Evolutionary conservation across 1,140 invertebrate genomes (phyloP).

Genomic region (Tachypleus tridentatus): DNA sequence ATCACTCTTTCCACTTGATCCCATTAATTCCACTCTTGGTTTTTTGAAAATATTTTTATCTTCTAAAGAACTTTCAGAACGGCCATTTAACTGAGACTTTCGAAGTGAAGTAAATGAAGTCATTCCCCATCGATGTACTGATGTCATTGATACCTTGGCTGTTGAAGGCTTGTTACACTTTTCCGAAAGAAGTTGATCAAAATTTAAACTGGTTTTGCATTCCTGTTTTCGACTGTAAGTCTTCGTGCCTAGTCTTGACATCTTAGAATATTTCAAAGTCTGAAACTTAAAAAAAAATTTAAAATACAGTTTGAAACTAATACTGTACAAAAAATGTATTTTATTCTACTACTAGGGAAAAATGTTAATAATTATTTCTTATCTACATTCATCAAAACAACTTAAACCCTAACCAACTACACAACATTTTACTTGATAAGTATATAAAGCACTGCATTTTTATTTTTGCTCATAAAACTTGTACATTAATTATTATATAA

Average conservation of each 20-base stretch:
- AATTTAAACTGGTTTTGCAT: conserved; percentile 47
- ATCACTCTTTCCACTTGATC: too few species aligned
- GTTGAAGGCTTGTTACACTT: conserved; percentile 70
- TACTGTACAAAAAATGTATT: too few species aligned
- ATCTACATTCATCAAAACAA: too few species aligned
- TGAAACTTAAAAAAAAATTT: too few species aligned
- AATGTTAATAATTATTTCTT: too few species aligned
- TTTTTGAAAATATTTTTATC: conserved; percentile 9
- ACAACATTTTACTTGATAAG: too few species aligned
- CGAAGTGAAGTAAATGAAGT: conserved; percentile 82
- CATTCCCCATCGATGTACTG: conserved; percentile 84
- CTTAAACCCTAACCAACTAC: too few species aligned
- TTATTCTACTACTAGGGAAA: too few species aligned
- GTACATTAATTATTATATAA: too few species aligned
- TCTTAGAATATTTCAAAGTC: background rate
- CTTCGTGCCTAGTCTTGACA: conserved; percentile 19
- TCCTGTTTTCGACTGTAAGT: conserved; percentile 27
- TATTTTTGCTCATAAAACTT: too few species aligned
- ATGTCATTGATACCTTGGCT: conserved; percentile 57
- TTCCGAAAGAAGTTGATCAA: conserved; percentile 59
- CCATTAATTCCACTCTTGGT: conserved; percentile 1
- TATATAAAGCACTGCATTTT: too few species aligned
- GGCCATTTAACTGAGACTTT: conserved; percentile 55
- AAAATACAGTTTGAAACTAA: too few species aligned
- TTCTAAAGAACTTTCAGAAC: background rate